Evolutionary conservation across 2,113 vertebrate genomes (phyloP).

Genomic region (Lucifuga dentata): DNA sequence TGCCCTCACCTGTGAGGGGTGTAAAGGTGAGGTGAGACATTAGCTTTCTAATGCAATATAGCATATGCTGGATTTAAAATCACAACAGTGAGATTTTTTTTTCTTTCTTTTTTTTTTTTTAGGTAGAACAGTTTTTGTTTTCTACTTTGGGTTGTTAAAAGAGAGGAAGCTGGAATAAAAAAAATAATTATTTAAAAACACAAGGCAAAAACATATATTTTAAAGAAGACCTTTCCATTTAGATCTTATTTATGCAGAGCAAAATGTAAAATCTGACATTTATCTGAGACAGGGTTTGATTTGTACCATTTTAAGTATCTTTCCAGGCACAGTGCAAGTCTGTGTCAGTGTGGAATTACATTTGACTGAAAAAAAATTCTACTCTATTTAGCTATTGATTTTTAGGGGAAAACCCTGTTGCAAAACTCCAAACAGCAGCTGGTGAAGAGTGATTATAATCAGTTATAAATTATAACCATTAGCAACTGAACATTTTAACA

Average conservation of each 20-base stretch:
- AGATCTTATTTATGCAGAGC: too few species aligned
- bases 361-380: neutral
- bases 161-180: too few species aligned
- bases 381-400: conserved; percentile 25
- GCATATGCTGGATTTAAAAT: neutral
- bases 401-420: conserved; percentile 3
- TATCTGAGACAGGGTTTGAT: too few species aligned
- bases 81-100: neutral
- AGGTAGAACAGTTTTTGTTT: too few species aligned
- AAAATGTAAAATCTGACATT: too few species aligned
- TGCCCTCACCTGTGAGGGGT: conserved; percentile 97
- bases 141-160: too few species aligned
- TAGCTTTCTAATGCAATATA: neutral
- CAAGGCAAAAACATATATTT: too few species aligned
- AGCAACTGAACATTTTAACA: neutral
- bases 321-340: neutral
- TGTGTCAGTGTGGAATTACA: neutral
- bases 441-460: neutral
- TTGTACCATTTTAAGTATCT: neutral
- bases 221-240: too few species aligned
- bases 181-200: too few species aligned
- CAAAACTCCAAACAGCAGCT: conserved; percentile 8
- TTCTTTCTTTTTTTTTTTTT: too few species aligned
- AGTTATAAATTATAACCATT: neutral
- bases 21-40: conserved; percentile 89